Percentiles rank a stretch among this genome's conserved stretches.
Evolutionary conservation across 1,140 invertebrate genomes (phyloP).

Genomic region (Rhysida immarginata): DNA sequence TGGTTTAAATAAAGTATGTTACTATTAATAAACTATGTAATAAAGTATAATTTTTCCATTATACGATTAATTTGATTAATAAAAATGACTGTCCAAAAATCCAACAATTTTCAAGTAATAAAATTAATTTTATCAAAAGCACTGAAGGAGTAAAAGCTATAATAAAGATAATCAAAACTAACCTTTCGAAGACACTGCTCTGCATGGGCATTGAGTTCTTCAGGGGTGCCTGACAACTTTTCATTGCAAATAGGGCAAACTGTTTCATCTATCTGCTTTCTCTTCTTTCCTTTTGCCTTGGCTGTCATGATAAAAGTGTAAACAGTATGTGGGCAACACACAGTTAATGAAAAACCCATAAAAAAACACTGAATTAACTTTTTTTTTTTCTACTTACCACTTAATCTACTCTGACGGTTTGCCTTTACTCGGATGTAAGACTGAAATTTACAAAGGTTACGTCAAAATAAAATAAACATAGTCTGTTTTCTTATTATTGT

Average conservation of each 20-base stretch:
- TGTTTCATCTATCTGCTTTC: conserved; percentile 25
- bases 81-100: neutral
- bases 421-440: conserved; percentile 65
- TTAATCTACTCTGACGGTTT: conserved; percentile 54
- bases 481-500: too few relatives aligned
- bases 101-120: neutral
- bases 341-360: too few relatives aligned
- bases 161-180: conserved; percentile 17
- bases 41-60: too few relatives aligned
- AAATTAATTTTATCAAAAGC: too few relatives aligned
- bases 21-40: too few relatives aligned
- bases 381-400: conserved; percentile 21
- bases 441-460: conserved; percentile 31
- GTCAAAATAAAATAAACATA: too few relatives aligned
- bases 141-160: neutral
- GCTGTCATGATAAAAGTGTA: too few relatives aligned
- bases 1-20: too few relatives aligned
- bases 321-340: too few relatives aligned
- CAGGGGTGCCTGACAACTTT: conserved; percentile 38
- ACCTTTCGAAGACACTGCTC: conserved; percentile 51
- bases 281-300: conserved; percentile 15
- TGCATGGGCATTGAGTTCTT: conserved; percentile 60
- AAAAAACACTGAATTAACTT: too few relatives aligned
- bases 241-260: conserved; percentile 62
- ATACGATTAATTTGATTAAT: too few relatives aligned